Base-by-base conservation (phyloP, 2,113 vertebrate genomes). In the Alces alces region DNA sequence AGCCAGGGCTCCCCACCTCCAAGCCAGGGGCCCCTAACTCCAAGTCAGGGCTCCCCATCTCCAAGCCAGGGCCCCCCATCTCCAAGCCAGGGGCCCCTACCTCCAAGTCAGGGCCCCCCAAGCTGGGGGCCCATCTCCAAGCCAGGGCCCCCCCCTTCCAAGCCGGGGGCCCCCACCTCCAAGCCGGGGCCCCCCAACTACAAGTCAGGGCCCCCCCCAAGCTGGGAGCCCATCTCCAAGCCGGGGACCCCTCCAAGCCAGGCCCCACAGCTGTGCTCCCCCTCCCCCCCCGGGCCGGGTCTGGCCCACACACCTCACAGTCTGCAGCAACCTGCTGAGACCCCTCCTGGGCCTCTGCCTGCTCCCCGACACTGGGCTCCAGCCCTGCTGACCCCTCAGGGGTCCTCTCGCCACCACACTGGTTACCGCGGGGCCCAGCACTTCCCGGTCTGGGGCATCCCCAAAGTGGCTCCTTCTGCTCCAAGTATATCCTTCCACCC, bases 101-200 rank as follows among this genome's bases (percentile, higher is more conserved):
- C 3, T 50, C 50, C 12, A 50, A 50, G 50, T 13, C 50, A 50
- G 12, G 52, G 15, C 0, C 15, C 50, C 52, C 52, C 52, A 54
- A 54, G 52, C 16, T 16, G 0, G 52, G 15, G 52, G 1, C 52
- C 52, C 16, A 54, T 6, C 52, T 54, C 52, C 52, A 54, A 54
- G 52, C 16, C 15, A 19, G 52, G 17, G 52, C 7, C 13, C 16
- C 15, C 16, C 52, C 60, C 28, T 1, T 64, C 60, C 60, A 16
- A 54, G 16, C 52, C 17, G 0, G 1, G 1, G 23, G 1, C 12
- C 66, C 28, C 21, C 0, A 3, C 4, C 30, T 33, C 30, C 30
- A 66, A 19, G 30, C 30, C 2, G 0, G 50, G 47, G 5, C 57
- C 5, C 16, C n/a, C n/a, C n/a, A n/a, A n/a, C n/a, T n/a, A n/a